Evolutionary conservation across 2,113 vertebrate species (phyloP).

Genomic region (Syrmaticus mikado): DNA sequence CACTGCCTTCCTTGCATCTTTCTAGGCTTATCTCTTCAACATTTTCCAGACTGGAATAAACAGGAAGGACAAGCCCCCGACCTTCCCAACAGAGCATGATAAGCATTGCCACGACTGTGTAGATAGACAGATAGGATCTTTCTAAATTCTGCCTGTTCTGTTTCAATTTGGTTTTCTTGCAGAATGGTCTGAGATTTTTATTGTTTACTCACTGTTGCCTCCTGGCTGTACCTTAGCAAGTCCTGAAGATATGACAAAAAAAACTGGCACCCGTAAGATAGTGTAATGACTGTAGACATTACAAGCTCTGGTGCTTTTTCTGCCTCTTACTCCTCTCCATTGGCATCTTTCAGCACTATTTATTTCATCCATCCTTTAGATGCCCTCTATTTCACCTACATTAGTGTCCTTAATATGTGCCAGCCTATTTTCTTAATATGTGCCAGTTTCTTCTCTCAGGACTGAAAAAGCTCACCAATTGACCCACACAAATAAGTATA

Average conservation of each 20-base stretch:
- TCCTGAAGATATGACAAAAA: background rate
- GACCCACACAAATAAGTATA: background rate
- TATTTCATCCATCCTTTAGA: background rate
- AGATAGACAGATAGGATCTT: background rate
- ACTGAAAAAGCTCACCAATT: background rate
- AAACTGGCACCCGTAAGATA: background rate
- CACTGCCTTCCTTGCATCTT: background rate
- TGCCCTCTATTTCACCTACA: background rate
- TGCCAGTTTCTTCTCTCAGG: background rate
- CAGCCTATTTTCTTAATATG: background rate
- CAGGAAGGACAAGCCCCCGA: background rate
- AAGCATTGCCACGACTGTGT: background rate
- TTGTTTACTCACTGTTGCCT: background rate
- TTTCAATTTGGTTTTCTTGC: background rate
- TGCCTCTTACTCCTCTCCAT: background rate
- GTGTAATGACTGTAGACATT: background rate
- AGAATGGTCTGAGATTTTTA: background rate
- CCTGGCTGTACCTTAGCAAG: background rate
- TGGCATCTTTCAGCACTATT: background rate
- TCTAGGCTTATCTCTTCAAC: background rate
- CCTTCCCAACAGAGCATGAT: background rate
- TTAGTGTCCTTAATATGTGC: background rate
- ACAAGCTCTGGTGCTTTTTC: background rate
- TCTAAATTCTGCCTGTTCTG: background rate
- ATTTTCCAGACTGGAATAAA: background rate